A percentile compares a stretch with the other conserved stretches of the same genome.
Conservation (phyloP, 2,113 vertebrate genomes). For the Aptenodytes patagonicus region DNA sequence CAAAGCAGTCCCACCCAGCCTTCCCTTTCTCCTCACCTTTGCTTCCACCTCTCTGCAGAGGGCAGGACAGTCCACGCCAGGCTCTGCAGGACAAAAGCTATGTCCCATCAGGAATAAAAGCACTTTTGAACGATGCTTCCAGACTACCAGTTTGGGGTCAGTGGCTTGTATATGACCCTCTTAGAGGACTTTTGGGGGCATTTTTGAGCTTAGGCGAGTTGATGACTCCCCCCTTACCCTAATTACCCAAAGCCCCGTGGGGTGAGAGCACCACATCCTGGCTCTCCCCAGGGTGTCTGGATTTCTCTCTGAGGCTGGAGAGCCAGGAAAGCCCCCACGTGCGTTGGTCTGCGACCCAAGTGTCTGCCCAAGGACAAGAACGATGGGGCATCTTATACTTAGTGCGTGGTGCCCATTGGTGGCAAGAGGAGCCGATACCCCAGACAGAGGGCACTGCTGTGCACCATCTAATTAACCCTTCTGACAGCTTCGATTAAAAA, state of each 20-base stretch:
- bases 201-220: background rate
- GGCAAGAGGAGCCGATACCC: background rate
- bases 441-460: background rate
- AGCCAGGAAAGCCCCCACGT: background rate
- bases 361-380: background rate
- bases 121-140: background rate
- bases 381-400: accelerated
- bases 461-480: slow-evolving; percentile 55
- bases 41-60: background rate
- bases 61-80: background rate
- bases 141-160: background rate
- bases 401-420: accelerated
- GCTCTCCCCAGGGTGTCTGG: background rate
- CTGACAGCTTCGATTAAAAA: slow-evolving; percentile 40
- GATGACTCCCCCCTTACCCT: no score
- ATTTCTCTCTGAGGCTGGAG: background rate
- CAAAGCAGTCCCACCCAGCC: background rate
- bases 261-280: background rate
- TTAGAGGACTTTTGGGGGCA: background rate
- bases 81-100: background rate
- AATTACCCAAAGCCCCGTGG: background rate
- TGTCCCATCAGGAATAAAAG: background rate
- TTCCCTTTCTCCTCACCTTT: background rate
- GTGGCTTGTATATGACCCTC: background rate
- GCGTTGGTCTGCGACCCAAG: accelerated